Evolutionary conservation across 1,140 invertebrate species (phyloP), one percentile per base, ranked within the genome.

Genomic region (Cryptotermes secundus): DNA sequence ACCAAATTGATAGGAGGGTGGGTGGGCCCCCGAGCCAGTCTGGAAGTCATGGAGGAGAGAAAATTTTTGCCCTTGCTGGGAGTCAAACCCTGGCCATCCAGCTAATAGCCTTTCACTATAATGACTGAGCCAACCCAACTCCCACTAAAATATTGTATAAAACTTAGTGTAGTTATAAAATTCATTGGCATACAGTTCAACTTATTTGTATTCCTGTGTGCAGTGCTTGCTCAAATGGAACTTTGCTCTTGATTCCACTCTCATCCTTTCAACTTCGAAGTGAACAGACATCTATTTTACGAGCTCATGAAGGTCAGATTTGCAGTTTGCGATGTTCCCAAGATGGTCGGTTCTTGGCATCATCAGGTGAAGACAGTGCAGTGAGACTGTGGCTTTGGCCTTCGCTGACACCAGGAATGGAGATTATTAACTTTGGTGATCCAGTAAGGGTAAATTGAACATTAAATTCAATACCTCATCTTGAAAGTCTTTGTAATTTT

Each of bases 311-410:
- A 24, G 49, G 83, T 36, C 31, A 83, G 38, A 79, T 83, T 34
- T 80, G 26, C 45, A 38, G 45, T 36, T 38, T 86, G 38, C 53
- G 81, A 24, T 81, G 42, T 31, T 86, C 86, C 34, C 81, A 83
- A 7, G 72, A 85, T 42, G 86, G 86, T 34, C 80, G 81, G 26
- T 85, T 84, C 35, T 45, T 86, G 22, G 86, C 86, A 4, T 85
- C 84, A 16, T 65, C 81, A 14, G 83, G 85, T 79, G 34, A 72
- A 31, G 82, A 85, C 80, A 38, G 26, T 19, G 35, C 59, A 34
- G 81, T 86, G 12, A 79, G 81, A 31, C 53, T 86, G 3, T 86
- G 86, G 86, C 42, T 14, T 16, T 85, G 80, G 80, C 86, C 86
- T 0, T 16, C 81, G 26, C 80, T 84, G 16, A 24, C 79, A 35